Conservation (phyloP, 1,140 invertebrate species). For the Bicyclus anynana region DNA sequence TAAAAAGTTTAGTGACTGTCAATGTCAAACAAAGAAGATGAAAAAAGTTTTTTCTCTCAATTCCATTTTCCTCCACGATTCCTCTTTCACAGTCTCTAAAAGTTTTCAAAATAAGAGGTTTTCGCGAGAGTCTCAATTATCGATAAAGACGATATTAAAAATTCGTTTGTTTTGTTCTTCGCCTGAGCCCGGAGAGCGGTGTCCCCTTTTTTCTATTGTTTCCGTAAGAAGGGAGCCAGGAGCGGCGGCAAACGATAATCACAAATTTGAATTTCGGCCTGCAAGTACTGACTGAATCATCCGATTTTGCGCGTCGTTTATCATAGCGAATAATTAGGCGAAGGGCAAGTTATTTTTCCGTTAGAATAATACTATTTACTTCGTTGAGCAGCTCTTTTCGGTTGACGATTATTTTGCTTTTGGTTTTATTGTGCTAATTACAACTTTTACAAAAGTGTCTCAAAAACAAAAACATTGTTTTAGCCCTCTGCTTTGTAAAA, state of each 20-base stretch:
- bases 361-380: constrained; percentile 37
- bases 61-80: constrained; percentile 74
- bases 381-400: constrained; percentile 41
- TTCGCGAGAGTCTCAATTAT: constrained; percentile 76
- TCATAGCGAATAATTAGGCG: constrained; percentile 66
- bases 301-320: constrained; percentile 69
- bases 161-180: constrained; percentile 77
- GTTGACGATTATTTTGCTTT: constrained; percentile 25
- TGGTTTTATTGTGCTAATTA: constrained; percentile 25
- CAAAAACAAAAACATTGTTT: no score
- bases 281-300: constrained; percentile 65
- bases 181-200: constrained; percentile 61
- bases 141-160: constrained; percentile 77
- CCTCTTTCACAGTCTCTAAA: constrained; percentile 73
- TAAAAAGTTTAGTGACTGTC: constrained; percentile 73
- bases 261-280: constrained; percentile 71
- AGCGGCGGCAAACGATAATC: constrained; percentile 65
- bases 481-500: no score
- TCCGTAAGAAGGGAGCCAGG: constrained; percentile 65
- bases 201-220: constrained; percentile 74
- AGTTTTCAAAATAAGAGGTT: constrained; percentile 77
- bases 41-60: constrained; percentile 75
- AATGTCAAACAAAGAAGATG: constrained; percentile 78
- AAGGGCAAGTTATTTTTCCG: constrained; percentile 52
- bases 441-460: constrained; percentile 24